A percentile compares a stretch with the other conserved stretches of the same genome.
Conservation (phyloP, 2,113 vertebrate genomes). For the Macquaria ambigua region DNA sequence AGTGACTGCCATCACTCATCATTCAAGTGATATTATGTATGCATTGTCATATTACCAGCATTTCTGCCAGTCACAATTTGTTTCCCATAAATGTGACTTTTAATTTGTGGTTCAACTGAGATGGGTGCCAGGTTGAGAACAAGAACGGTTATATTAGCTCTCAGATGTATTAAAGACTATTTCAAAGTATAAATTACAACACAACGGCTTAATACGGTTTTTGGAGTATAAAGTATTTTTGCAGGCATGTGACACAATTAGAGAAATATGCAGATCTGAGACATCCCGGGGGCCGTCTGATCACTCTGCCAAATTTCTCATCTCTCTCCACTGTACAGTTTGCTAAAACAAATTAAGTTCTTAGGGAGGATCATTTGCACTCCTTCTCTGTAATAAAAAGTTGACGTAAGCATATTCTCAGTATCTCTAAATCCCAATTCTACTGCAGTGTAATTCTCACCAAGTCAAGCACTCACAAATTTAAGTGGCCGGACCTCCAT, state of each 20-base stretch:
- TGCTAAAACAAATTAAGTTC: constrained; percentile 69
- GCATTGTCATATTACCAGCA: constrained; percentile 24
- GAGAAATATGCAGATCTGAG: constrained; percentile 58
- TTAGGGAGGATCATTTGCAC: constrained; percentile 42
- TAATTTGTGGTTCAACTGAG: constrained; percentile 29
- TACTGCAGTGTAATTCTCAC: constrained; percentile 34
- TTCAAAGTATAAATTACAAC: constrained; percentile 15
- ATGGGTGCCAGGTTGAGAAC: constrained; percentile 9
- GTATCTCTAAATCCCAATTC: constrained; percentile 41
- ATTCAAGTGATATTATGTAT: constrained; percentile 38
- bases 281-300: constrained; percentile 37
- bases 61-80: constrained; percentile 28
- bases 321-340: constrained; percentile 44
- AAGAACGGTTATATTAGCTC: constrained; percentile 8
- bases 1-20: constrained; percentile 33
- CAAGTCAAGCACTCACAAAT: constrained; percentile 42
- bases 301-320: constrained; percentile 54
- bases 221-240: constrained; percentile 25
- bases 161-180: constrained; percentile 2
- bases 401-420: constrained; percentile 49
- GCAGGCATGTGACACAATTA: constrained; percentile 43
- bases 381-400: constrained; percentile 45
- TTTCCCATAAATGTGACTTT: constrained; percentile 23
- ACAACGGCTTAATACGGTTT: not conserved
- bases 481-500: constrained; percentile 37